Conservation (phyloP, 2,113 vertebrate species). For the Prietella phreatophila region DNA sequence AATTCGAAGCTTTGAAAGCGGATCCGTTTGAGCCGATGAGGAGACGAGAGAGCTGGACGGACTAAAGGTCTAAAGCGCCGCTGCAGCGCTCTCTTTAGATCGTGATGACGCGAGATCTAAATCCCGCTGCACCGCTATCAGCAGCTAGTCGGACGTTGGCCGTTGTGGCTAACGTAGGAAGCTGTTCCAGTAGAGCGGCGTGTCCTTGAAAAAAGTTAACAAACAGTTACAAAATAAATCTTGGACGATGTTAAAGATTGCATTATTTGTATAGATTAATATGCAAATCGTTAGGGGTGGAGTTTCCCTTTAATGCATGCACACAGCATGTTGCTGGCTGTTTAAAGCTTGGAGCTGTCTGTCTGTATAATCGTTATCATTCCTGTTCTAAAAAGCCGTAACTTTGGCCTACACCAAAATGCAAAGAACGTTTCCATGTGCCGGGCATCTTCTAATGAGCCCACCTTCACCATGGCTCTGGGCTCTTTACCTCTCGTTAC, state of each 20-base stretch:
- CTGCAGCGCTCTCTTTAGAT: background rate
- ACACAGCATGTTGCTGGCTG: background rate
- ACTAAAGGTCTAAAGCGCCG: background rate
- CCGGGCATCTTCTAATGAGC: constrained; percentile 42
- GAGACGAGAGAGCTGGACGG: background rate
- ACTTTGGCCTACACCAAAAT: constrained; percentile 12
- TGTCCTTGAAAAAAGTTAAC: background rate
- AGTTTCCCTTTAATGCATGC: background rate
- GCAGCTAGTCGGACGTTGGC: background rate
- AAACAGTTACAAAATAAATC: constrained; percentile 3
- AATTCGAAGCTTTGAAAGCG: background rate
- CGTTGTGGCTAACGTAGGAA: background rate
- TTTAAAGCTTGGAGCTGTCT: constrained; percentile 14
- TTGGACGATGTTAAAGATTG: background rate
- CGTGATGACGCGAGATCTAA: too few species aligned
- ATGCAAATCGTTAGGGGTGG: background rate
- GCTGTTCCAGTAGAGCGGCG: background rate
- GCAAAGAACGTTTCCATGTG: constrained; percentile 53
- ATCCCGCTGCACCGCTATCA: background rate
- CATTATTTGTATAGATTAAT: background rate
- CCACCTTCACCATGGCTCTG: constrained; percentile 32
- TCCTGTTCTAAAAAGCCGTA: constrained; percentile 17
- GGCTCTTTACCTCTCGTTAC: constrained; percentile 45
- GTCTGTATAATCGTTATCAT: constrained; percentile 23
- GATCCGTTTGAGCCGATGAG: background rate